phyloP scores from a whole-genome alignment of 1,140 invertebrate genomes.

The Brachionus sp. region DNA sequence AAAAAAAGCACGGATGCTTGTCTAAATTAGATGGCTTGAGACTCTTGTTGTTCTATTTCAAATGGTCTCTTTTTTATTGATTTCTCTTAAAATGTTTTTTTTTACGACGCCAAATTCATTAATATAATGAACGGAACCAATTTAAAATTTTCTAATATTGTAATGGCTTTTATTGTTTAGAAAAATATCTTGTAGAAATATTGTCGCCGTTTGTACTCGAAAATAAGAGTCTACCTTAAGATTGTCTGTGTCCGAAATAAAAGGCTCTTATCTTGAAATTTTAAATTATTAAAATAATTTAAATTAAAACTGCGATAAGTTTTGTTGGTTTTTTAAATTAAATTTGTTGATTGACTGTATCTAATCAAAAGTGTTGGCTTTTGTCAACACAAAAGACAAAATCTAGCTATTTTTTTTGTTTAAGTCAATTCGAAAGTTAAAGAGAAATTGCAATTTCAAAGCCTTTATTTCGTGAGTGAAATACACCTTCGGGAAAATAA shows the following conservation, averaged over 20 bases:
- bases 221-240: neutral
- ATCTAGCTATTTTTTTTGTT: neutral
- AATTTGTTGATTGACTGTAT: constrained; percentile 29
- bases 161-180: constrained; percentile 15
- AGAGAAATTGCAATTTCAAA: constrained; percentile 14
- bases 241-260: neutral
- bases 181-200: neutral
- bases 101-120: neutral
- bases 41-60: neutral
- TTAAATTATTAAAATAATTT: constrained; percentile 8
- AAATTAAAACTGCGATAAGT: constrained; percentile 18
- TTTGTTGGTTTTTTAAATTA: constrained; percentile 21
- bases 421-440: neutral
- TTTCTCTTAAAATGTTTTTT: constrained; percentile 20
- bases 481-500: constrained; percentile 1
- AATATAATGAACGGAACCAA: constrained; percentile 38
- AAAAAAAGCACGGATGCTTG: constrained; percentile 34
- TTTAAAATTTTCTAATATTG: constrained; percentile 33
- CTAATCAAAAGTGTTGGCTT: neutral
- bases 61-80: constrained; percentile 16
- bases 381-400: neutral
- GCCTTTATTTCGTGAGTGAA: constrained; percentile 14
- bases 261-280: constrained; percentile 26
- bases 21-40: constrained; percentile 21
- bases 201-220: constrained; percentile 36